phyloP scores from a whole-genome alignment of 2,888 invertebrate species.

The Callyntrura guangdongensis region DNA sequence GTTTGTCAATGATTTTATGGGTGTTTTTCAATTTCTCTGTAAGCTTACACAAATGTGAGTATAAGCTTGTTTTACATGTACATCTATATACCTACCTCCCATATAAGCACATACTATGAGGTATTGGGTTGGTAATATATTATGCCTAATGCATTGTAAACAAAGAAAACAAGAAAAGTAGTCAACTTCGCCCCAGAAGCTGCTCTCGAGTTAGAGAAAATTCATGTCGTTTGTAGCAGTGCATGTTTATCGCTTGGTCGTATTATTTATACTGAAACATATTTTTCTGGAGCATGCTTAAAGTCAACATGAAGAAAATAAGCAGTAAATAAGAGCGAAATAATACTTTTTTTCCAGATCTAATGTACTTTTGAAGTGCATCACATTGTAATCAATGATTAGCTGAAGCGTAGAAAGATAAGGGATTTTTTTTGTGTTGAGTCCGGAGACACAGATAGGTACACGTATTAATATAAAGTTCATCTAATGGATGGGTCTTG shows the following conservation, averaged over 20 bases:
- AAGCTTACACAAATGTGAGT: conserved; percentile 53
- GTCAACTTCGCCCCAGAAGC: conserved; percentile 45
- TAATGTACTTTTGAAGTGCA: conserved; percentile 58
- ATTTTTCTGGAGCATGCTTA: conserved; percentile 67
- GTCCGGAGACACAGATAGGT: conserved; percentile 48
- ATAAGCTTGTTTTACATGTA: conserved; percentile 56
- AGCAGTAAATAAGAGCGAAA: conserved; percentile 59
- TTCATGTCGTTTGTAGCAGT: neutral
- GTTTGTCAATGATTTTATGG: conserved; percentile 74
- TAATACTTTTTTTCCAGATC: conserved; percentile 46
- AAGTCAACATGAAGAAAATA: conserved; percentile 51
- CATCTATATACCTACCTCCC: neutral
- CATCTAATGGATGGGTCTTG: conserved; percentile 84
- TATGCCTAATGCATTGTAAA: conserved; percentile 43
- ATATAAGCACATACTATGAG: neutral
- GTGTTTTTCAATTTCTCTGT: conserved; percentile 64
- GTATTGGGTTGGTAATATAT: conserved; percentile 16
- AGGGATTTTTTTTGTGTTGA: conserved; percentile 52
- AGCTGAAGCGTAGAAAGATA: conserved; percentile 63
- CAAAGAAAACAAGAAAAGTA: conserved; percentile 10
- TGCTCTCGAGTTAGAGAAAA: neutral
- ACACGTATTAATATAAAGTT: conserved; percentile 54
- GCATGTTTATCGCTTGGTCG: conserved; percentile 9
- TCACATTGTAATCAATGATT: conserved; percentile 74
- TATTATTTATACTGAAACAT: conserved; percentile 11